Percentiles rank a stretch among this genome's conserved stretches.
Evolutionary conservation across 2,113 vertebrate genomes (phyloP).

Genomic region (Progne subis): DNA sequence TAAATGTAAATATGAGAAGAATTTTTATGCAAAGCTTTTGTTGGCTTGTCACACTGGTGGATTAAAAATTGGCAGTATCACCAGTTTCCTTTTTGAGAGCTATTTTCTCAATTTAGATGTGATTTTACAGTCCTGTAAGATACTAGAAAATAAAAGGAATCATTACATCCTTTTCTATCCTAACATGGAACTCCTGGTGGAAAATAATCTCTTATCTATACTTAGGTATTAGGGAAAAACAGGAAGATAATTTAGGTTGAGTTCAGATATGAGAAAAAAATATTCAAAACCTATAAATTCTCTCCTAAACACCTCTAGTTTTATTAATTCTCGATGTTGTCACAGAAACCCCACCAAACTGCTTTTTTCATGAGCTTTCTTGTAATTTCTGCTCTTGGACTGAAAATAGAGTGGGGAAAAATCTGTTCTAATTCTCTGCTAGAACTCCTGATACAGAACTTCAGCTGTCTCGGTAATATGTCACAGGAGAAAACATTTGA

Average conservation of each 20-base stretch:
- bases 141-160: background rate
- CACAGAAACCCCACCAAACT: background rate
- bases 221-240: background rate
- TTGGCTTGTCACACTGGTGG: background rate
- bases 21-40: constrained; percentile 58
- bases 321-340: background rate
- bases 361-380: background rate
- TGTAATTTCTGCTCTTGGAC: background rate
- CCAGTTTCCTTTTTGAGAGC: constrained; percentile 25
- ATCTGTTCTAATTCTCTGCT: background rate
- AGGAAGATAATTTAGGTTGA: background rate
- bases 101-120: constrained; percentile 27
- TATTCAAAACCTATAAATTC: background rate
- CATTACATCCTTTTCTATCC: background rate
- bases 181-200: background rate
- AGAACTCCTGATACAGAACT: background rate
- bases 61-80: constrained; percentile 49
- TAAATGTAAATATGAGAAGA: constrained; percentile 47
- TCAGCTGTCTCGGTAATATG: background rate
- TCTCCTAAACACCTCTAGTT: background rate
- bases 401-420: background rate
- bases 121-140: background rate
- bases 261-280: background rate
- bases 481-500: background rate
- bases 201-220: constrained; percentile 1